Evolutionary conservation across 2,113 vertebrate species (phyloP).

Genomic region (Neolamprologus modestus): DNA sequence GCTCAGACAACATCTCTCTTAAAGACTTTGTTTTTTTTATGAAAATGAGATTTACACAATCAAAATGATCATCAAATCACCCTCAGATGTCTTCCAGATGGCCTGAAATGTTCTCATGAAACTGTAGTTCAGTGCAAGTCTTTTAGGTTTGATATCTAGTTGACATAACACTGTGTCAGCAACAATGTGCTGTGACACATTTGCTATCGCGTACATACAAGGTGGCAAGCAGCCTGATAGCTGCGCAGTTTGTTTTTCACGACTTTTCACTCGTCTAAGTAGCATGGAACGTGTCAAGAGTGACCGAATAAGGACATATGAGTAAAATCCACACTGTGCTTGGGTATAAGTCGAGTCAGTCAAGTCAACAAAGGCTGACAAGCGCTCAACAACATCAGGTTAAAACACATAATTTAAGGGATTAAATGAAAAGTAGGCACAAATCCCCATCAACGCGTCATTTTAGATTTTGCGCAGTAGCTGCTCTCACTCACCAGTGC

Average conservation of each 20-base stretch:
- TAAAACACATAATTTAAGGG: background rate
- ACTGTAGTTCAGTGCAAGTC: background rate
- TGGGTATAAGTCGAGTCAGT: background rate
- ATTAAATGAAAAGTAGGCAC: background rate
- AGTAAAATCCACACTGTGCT: background rate
- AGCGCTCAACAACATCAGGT: background rate
- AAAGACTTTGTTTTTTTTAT: background rate
- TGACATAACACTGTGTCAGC: constrained; percentile 24
- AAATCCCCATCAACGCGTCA: background rate
- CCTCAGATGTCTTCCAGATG: background rate
- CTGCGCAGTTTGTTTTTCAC: constrained; percentile 36
- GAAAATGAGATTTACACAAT: background rate
- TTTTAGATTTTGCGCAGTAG: background rate
- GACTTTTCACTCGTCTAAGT: constrained; percentile 7
- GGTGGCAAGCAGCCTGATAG: constrained; percentile 26
- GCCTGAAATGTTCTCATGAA: background rate
- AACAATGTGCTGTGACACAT: constrained; percentile 46
- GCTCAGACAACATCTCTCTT: background rate
- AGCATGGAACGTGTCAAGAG: constrained; percentile 9
- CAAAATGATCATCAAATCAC: background rate
- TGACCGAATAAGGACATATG: background rate
- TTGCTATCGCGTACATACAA: constrained; percentile 6
- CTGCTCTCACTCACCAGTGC: background rate
- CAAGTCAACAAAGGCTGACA: background rate
- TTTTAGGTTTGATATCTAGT: constrained; percentile 20